Conservation (phyloP, 2,113 vertebrate genomes). For the Telmatochromis sp. region DNA sequence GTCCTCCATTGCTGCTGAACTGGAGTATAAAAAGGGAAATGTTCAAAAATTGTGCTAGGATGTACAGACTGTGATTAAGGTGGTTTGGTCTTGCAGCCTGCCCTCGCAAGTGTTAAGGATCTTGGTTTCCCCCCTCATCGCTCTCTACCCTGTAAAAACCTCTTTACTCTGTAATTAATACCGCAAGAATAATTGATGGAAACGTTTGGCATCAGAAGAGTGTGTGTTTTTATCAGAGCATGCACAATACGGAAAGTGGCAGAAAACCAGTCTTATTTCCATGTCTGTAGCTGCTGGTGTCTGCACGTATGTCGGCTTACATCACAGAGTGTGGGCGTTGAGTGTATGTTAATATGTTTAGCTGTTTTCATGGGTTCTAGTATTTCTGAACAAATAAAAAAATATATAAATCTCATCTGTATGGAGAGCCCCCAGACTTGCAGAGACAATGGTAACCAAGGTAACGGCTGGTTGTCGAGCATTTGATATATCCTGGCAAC, state of each 20-base stretch:
- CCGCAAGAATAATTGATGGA: not conserved
- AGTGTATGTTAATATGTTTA: not conserved
- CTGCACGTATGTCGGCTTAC: not conserved
- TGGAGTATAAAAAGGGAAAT: not conserved
- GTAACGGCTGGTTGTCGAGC: conserved; percentile 38
- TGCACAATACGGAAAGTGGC: not conserved
- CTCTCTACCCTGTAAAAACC: not conserved
- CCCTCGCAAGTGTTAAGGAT: not conserved
- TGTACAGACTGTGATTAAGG: not conserved
- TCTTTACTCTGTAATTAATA: not conserved
- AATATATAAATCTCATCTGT: not conserved
- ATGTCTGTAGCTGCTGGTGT: not conserved
- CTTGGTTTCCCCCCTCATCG: not conserved
- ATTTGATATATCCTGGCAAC: conserved; percentile 48
- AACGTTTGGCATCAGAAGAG: not conserved
- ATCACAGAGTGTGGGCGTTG: not conserved
- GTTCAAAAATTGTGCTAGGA: rapidly evolving
- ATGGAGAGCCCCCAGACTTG: not conserved
- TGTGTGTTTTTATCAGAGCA: not conserved
- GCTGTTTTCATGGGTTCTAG: not conserved
- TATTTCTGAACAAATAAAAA: conserved; percentile 3
- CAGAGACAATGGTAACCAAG: conserved; percentile 49
- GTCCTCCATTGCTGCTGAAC: not conserved
- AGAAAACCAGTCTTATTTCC: not conserved
- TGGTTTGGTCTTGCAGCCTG: not conserved